phyloP scores from a whole-genome alignment of 2,797 vertebrate species.

The Naso thynnoides region DNA sequence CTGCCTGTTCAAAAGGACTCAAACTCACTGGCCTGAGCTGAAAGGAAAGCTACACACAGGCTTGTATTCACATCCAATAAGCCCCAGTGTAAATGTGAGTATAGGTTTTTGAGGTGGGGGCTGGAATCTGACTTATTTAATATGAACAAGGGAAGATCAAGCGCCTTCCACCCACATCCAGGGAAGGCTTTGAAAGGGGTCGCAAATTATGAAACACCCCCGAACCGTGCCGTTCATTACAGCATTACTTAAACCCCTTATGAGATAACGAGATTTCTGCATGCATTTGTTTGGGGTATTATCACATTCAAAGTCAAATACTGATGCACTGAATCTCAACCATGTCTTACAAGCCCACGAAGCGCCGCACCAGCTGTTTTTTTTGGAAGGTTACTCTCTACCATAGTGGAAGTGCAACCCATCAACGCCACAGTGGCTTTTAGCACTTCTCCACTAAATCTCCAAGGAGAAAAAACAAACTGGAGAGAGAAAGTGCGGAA shows the following conservation, averaged over 20 bases:
- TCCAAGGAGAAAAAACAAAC: constrained; percentile 44
- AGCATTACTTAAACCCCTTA: constrained; percentile 14
- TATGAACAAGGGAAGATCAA: constrained; percentile 82
- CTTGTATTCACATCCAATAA: constrained; percentile 82
- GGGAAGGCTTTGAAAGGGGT: constrained; percentile 73
- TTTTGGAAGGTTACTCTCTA: constrained; percentile 25
- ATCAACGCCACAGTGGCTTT: constrained; percentile 62
- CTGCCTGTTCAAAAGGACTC: constrained; percentile 84
- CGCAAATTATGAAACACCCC: constrained; percentile 48
- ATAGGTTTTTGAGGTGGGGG: constrained; percentile 72
- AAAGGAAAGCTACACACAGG: constrained; percentile 77
- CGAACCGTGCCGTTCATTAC: constrained; percentile 21
- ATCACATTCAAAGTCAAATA: not conserved
- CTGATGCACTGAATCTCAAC: constrained; percentile 1
- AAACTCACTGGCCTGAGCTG: constrained; percentile 80
- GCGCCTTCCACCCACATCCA: constrained; percentile 72
- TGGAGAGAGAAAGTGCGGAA: constrained; percentile 36
- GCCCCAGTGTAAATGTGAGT: constrained; percentile 61
- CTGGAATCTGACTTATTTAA: constrained; percentile 80
- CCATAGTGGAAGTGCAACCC: constrained; percentile 28
- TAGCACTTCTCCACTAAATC: constrained; percentile 59
- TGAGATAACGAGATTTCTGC: constrained; percentile 10
- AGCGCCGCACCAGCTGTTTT: constrained; percentile 17
- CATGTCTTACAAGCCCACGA: constrained; percentile 14
- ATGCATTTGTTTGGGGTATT: not conserved